Percentiles rank a stretch among this genome's conserved stretches.
Evolutionary conservation across 2,113 vertebrate genomes (phyloP).

Genomic region (Vimba vimba): DNA sequence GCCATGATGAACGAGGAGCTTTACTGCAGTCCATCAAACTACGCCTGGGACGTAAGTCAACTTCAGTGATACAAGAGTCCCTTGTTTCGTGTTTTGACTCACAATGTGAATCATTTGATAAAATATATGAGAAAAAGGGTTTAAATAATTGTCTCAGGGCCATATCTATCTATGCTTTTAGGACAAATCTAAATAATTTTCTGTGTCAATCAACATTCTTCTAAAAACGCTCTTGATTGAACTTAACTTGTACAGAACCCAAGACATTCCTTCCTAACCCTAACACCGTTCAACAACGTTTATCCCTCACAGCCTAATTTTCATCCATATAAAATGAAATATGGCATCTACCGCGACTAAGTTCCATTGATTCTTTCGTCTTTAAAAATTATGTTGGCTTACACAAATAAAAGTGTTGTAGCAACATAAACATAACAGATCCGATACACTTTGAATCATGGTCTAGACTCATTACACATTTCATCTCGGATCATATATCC

Average conservation of each 20-base stretch:
- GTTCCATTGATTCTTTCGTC: not conserved
- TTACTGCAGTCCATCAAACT: slow-evolving; percentile 69
- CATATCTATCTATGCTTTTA: not conserved
- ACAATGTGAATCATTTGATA: not conserved
- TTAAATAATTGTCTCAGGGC: not conserved
- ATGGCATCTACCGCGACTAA: not conserved
- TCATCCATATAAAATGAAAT: not conserved
- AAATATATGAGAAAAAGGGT: not conserved
- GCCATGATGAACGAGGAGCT: slow-evolving; percentile 67
- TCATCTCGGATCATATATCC: not conserved
- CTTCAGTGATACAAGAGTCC: not conserved
- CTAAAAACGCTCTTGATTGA: not conserved
- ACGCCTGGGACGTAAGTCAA: slow-evolving; percentile 77
- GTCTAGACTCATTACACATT: not conserved
- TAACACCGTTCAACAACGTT: not conserved
- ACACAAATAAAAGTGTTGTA: not conserved
- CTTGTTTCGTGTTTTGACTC: slow-evolving; percentile 1
- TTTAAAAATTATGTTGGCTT: not conserved
- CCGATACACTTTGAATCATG: not conserved
- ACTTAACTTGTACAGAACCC: not conserved
- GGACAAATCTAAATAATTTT: not conserved
- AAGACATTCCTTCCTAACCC: not conserved
- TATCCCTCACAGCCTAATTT: not conserved
- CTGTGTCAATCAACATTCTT: not conserved
- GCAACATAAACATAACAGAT: not conserved